phyloP scores from a whole-genome alignment of 2,888 invertebrate species.

The Invenusta paracnida region DNA sequence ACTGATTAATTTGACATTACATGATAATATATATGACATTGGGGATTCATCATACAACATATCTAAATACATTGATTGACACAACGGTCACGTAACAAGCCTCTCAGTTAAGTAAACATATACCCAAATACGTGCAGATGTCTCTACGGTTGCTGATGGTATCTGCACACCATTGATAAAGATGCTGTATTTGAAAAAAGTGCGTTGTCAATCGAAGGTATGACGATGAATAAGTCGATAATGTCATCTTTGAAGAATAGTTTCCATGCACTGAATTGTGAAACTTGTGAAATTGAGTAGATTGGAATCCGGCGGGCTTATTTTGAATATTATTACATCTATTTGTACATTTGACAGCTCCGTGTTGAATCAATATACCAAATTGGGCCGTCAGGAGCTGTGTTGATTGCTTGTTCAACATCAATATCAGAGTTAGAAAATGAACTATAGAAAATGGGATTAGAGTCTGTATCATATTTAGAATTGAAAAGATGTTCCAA shows the following conservation, averaged over 20 bases:
- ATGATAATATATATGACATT: neutral
- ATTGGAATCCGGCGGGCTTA: neutral
- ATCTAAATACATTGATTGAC: neutral
- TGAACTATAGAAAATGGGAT: neutral
- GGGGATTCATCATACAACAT: neutral
- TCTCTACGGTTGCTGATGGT: neutral
- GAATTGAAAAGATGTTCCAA: neutral
- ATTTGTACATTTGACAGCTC: neutral
- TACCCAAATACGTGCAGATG: neutral
- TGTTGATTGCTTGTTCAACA: neutral
- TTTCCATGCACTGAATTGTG: slow-evolving; percentile 3
- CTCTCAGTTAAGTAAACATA: neutral
- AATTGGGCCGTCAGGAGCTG: neutral
- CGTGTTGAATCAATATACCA: neutral
- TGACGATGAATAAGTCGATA: neutral
- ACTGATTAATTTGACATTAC: neutral
- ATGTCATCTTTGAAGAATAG: neutral
- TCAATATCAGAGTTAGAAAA: slow-evolving; percentile 18
- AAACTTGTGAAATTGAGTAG: neutral
- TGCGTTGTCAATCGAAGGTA: neutral
- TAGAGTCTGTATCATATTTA: neutral
- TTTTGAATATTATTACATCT: neutral
- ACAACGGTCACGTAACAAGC: neutral
- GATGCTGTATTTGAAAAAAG: neutral
- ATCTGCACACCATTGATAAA: neutral